Percentiles rank a stretch among this genome's conserved stretches.
Evolutionary conservation across 2,797 vertebrate genomes (phyloP).

Genomic region (Knipowitschia caucasica): DNA sequence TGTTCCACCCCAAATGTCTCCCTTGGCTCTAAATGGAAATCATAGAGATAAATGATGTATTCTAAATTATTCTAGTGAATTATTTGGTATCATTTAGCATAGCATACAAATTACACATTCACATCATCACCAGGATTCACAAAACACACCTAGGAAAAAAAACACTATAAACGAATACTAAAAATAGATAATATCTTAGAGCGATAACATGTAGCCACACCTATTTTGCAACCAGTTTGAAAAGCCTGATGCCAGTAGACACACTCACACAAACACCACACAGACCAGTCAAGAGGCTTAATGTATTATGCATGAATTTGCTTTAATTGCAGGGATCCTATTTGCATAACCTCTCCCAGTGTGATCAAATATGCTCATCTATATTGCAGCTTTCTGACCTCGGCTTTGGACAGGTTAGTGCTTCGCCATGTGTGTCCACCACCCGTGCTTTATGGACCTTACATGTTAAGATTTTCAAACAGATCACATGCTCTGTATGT

Average conservation of each 20-base stretch:
- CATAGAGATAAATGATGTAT: constrained; percentile 14
- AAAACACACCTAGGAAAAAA: background rate
- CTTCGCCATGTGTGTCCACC: constrained; percentile 11
- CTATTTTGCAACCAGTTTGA: constrained; percentile 36
- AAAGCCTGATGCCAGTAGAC: constrained; percentile 29
- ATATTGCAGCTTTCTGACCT: constrained; percentile 57
- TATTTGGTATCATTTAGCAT: background rate
- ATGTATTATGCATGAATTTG: constrained; percentile 71
- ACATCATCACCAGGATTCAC: background rate
- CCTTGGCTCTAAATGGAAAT: constrained; percentile 14
- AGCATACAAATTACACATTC: constrained; percentile 1
- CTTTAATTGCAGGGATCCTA: constrained; percentile 61
- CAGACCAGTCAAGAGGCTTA: constrained; percentile 33
- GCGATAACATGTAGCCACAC: constrained; percentile 26
- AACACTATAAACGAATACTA: constrained; percentile 1
- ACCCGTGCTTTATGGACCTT: constrained; percentile 8
- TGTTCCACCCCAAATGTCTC: constrained; percentile 15
- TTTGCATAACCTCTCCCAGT: constrained; percentile 68
- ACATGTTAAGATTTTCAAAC: constrained; percentile 25
- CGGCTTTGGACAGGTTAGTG: constrained; percentile 52
- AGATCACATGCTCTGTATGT: background rate
- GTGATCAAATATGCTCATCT: constrained; percentile 65
- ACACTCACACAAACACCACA: constrained; percentile 18
- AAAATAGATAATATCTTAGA: constrained; percentile 26
- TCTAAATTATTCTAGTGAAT: constrained; percentile 6